Conservation (phyloP, 1,140 invertebrate species). For the Tetragonula clypearis region DNA sequence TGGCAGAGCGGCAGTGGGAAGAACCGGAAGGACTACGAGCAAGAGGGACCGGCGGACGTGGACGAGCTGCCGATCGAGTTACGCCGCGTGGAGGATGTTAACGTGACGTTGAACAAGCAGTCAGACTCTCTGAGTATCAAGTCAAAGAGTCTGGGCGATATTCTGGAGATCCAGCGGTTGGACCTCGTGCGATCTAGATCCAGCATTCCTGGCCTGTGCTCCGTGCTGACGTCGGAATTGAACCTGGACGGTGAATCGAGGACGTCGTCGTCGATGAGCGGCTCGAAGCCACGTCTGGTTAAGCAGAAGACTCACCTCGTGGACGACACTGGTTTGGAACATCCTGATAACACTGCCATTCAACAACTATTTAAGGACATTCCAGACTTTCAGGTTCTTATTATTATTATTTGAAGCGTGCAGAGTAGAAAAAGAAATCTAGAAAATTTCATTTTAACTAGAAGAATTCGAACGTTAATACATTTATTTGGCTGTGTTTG, state of each 20-base stretch:
- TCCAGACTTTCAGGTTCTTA: constrained; percentile 71
- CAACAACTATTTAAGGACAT: constrained; percentile 72
- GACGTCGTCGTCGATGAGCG: constrained; percentile 68
- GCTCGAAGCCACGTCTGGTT: constrained; percentile 74
- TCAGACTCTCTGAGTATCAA: constrained; percentile 84
- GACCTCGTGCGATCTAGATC: constrained; percentile 88
- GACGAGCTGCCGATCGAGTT: constrained; percentile 94
- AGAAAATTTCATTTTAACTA: background rate
- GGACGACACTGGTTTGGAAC: constrained; percentile 72
- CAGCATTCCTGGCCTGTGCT: constrained; percentile 86
- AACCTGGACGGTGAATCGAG: constrained; percentile 70
- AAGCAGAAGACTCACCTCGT: constrained; percentile 76
- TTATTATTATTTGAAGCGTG: too few relatives aligned
- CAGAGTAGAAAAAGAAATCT: too few relatives aligned
- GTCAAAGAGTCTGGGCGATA: constrained; percentile 91
- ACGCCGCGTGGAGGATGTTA: constrained; percentile 90
- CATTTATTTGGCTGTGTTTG: background rate
- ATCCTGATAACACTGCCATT: constrained; percentile 77
- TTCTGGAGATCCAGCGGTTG: constrained; percentile 86
- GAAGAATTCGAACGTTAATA: too few relatives aligned
- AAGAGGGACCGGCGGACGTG: constrained; percentile 85
- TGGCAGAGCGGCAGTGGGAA: constrained; percentile 84
- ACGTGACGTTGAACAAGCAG: constrained; percentile 81
- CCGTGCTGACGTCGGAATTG: constrained; percentile 72
- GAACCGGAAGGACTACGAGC: constrained; percentile 82